These are phyloP conservation scores for Pachyrhynchus sulphureomaculatus DNA, from an alignment of 1,140 invertebrate species.

Conservation along the genomic window DNA sequence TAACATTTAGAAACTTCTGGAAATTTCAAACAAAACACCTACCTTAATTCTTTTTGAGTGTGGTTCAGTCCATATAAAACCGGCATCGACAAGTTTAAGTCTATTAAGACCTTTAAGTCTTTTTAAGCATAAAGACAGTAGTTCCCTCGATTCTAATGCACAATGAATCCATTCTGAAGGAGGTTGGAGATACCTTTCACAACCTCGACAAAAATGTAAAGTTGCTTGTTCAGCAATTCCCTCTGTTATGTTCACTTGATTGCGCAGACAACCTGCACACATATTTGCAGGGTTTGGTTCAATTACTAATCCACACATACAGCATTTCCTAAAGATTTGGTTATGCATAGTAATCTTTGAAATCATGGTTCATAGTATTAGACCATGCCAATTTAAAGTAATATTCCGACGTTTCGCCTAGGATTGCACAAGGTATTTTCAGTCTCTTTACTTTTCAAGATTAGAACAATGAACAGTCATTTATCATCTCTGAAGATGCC, in stretches of 20 bases:
- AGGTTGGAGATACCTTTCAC: slow-evolving; percentile 93
- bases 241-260: slow-evolving; percentile 92
- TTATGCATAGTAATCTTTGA: no score
- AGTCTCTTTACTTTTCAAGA: no score
- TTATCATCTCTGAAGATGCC: no score
- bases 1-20: no score
- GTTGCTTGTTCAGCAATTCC: slow-evolving; percentile 93
- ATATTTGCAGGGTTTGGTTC: slow-evolving; percentile 96
- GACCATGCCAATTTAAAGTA: no score
- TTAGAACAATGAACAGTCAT: no score
- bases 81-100: slow-evolving; percentile 91
- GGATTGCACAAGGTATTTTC: no score
- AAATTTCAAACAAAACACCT: no score
- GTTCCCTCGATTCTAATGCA: slow-evolving; percentile 88
- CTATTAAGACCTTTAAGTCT: slow-evolving; percentile 89
- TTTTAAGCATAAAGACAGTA: slow-evolving; percentile 90
- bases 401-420: no score
- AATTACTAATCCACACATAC: slow-evolving; percentile 78
- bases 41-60: slow-evolving; percentile 95
- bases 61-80: slow-evolving; percentile 98
- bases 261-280: slow-evolving; percentile 91
- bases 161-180: slow-evolving; percentile 89
- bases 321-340: slow-evolving; percentile 63
- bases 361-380: no score
- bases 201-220: slow-evolving; percentile 87